phyloP scores from a whole-genome alignment of 2,113 vertebrate genomes.

The Lethenteron reissneri region DNA sequence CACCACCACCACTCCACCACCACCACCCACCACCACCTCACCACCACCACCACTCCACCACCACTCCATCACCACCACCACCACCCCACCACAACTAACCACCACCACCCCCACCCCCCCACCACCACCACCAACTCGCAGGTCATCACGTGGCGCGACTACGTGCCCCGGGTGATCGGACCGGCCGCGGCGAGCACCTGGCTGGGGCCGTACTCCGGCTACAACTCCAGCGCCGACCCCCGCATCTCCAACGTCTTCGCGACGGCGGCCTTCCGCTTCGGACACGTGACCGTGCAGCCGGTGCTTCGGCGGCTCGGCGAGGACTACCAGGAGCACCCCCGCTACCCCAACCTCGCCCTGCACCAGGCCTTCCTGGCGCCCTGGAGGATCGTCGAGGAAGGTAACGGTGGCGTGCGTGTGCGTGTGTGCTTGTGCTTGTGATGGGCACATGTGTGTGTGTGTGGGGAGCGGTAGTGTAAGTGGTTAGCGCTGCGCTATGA shows the following conservation, averaged over 20 bases:
- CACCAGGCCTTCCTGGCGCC: conserved; percentile 36
- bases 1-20: no score
- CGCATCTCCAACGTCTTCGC: conserved; percentile 45
- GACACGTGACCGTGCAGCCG: conserved; percentile 45
- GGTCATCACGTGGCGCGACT: conserved; percentile 54
- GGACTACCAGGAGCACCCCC: conserved; percentile 20
- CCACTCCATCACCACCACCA: no score
- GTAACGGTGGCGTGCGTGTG: conserved; percentile 15
- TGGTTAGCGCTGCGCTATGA: no score
- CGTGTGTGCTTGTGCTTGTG: no score
- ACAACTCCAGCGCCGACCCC: conserved; percentile 35
- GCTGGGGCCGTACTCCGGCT: conserved; percentile 27
- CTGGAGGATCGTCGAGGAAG: conserved; percentile 50
- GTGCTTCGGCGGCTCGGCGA: conserved; percentile 26
- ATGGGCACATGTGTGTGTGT: no score
- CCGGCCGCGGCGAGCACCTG: conserved; percentile 8
- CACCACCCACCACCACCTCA: no score
- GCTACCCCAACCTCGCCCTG: conserved; percentile 26
- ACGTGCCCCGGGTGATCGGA: conserved; percentile 37
- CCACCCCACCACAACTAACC: no score
- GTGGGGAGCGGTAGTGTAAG: no score
- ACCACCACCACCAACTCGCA: conserved; percentile 13
- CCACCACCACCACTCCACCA: no score
- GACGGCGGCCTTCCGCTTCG: conserved; percentile 53
- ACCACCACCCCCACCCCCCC: no score